phyloP scores from a whole-genome alignment of 1,140 invertebrate species.

The Neotoxoptera formosana region DNA sequence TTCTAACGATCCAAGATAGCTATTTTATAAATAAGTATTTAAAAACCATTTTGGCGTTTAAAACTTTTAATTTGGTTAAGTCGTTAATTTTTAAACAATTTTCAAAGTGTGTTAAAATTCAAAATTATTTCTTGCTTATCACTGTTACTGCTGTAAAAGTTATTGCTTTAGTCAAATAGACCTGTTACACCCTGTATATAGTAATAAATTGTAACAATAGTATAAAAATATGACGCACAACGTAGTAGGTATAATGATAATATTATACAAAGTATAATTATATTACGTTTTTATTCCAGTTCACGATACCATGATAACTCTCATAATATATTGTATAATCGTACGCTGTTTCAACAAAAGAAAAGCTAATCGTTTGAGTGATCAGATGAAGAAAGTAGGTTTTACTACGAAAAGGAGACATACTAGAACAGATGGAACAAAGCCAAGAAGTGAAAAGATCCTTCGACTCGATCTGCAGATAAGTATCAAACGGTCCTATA shows the following conservation, averaged over 20 bases:
- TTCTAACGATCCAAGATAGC: no score
- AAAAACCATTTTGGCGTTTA: no score
- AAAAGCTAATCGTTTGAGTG: neutral
- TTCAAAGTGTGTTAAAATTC: no score
- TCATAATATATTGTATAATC: neutral
- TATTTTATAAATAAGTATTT: no score
- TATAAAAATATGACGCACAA: neutral
- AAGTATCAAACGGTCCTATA: neutral
- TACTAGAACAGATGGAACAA: neutral
- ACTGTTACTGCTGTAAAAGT: no score
- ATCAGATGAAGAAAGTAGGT: neutral
- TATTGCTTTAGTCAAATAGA: no score
- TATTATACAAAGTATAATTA: neutral
- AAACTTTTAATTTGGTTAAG: no score
- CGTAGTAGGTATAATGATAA: neutral
- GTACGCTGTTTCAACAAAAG: neutral
- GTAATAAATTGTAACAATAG: neutral
- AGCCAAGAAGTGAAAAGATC: conserved; percentile 13
- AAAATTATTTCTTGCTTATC: no score
- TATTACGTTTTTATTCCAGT: neutral
- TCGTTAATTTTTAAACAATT: no score
- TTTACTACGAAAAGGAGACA: neutral
- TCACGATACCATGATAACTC: neutral
- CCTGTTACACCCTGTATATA: no score
- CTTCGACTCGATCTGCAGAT: neutral